A percentile compares a stretch with the other conserved stretches of the same genome.
phyloP scores from a whole-genome alignment of 2,888 invertebrate genomes.

The Zaprionus obscuricornis region DNA sequence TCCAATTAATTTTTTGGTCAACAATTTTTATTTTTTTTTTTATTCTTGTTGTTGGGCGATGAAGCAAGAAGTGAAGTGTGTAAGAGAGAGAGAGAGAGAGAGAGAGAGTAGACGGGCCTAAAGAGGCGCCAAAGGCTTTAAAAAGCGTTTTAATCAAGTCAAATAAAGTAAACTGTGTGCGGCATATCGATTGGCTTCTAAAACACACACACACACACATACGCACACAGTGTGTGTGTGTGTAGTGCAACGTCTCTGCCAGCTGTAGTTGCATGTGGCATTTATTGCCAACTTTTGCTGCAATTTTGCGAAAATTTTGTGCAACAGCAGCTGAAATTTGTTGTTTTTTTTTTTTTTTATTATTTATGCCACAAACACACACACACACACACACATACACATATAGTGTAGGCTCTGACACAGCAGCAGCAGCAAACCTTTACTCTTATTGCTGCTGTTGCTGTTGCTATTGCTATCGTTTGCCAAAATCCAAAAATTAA shows the following conservation, averaged over 20 bases:
- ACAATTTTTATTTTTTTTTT: slow-evolving; percentile 66
- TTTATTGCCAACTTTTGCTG: slow-evolving; percentile 59
- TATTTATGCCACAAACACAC: slow-evolving; percentile 54
- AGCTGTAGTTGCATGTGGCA: slow-evolving; percentile 39
- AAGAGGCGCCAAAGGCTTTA: no score
- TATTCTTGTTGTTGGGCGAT: no score
- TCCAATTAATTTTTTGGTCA: slow-evolving; percentile 75
- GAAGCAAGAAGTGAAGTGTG: no score
- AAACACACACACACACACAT: slow-evolving; percentile 17
- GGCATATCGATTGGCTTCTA: slow-evolving; percentile 42
- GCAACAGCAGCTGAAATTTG: slow-evolving; percentile 68
- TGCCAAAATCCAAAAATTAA: slow-evolving; percentile 66
- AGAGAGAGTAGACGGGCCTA: no score
- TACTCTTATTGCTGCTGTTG: no score
- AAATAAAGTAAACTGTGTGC: slow-evolving; percentile 66
- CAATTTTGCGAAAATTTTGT: slow-evolving; percentile 65
- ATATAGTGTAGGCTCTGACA: no score
- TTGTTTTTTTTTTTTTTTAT: slow-evolving; percentile 26
- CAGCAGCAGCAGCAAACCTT: no score
- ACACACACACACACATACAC: not conserved
- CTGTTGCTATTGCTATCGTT: slow-evolving; percentile 32
- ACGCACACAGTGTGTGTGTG: no score
- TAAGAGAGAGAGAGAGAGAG: no score
- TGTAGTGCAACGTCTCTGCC: no score
- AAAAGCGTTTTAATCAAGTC: slow-evolving; percentile 73